phyloP scores from a whole-genome alignment of 2,113 vertebrate species.

The Paracyprichromis sp. region DNA sequence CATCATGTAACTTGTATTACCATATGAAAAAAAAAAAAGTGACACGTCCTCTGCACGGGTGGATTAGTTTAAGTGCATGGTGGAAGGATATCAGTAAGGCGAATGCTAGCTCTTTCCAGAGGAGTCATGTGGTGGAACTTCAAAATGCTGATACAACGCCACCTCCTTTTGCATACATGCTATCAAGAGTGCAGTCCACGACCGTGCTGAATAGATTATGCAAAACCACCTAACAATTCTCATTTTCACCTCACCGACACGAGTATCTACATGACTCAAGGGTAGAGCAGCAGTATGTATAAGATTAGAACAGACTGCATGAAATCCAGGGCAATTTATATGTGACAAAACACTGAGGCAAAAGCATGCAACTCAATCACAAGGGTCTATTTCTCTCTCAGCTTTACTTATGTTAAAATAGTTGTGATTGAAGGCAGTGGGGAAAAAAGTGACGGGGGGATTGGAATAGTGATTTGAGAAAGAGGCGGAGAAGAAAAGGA shows the following conservation, averaged over 20 bases:
- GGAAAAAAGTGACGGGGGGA: neutral
- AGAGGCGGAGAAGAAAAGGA: neutral
- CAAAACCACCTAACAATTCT: conserved; percentile 44
- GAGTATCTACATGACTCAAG: conserved; percentile 17
- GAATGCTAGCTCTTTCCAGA: neutral
- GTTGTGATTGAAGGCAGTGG: neutral
- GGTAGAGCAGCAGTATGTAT: conserved; percentile 2
- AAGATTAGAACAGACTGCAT: conserved; percentile 27
- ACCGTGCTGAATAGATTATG: conserved; percentile 58
- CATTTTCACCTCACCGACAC: conserved; percentile 32
- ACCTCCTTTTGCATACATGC: neutral
- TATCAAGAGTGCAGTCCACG: neutral
- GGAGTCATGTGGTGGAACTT: neutral
- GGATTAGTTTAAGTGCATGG: neutral
- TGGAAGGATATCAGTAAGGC: neutral
- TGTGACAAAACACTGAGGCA: conserved; percentile 9
- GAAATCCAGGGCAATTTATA: conserved; percentile 3
- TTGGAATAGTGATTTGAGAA: neutral
- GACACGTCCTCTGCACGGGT: neutral
- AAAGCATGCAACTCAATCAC: conserved; percentile 18
- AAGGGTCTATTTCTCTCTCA: neutral
- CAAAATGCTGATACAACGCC: conserved; percentile 35
- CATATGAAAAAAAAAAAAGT: neutral
- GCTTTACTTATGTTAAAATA: conserved; percentile 4
- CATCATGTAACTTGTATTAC: neutral